Evolutionary conservation across 23 tunicate genomes (phyloP).

Genomic region (Ascidia mentula): DNA sequence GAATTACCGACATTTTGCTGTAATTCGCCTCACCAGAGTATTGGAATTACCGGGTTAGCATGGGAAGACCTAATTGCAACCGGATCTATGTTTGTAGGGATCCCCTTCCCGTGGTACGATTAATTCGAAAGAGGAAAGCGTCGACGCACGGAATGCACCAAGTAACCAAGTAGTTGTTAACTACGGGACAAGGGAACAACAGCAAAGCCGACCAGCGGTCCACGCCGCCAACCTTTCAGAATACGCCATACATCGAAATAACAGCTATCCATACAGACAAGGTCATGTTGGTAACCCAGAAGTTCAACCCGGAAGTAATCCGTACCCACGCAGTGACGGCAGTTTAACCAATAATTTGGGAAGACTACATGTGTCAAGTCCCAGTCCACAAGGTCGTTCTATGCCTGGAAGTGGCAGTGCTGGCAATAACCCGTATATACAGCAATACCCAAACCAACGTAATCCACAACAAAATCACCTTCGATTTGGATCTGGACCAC

Average conservation of each 20-base stretch:
- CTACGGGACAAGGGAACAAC: no score
- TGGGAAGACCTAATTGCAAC: no score
- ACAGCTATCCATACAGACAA: background rate
- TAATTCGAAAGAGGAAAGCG: no score
- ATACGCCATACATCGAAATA: background rate
- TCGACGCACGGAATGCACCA: no score
- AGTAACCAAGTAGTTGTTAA: no score
- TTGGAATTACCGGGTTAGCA: no score
- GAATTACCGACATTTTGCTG: no score
- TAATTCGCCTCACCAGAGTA: no score
- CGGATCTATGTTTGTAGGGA: no score
- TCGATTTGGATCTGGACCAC: background rate
- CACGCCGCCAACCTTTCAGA: background rate
- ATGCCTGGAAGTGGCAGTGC: no score
- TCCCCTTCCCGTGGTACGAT: no score
- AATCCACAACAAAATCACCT: background rate
- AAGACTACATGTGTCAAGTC: background rate
- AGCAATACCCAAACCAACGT: background rate
- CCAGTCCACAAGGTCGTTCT: background rate
- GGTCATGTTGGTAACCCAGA: background rate
- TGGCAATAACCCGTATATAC: background rate
- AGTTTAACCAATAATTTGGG: background rate
- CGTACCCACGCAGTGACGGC: background rate
- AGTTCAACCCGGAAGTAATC: background rate
- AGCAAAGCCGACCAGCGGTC: background rate